Percentiles rank a stretch among this genome's conserved stretches.
These are phyloP conservation scores for Heliangelus exortis DNA, from an alignment of 2,797 vertebrate species.

Conservation along the genomic window DNA sequence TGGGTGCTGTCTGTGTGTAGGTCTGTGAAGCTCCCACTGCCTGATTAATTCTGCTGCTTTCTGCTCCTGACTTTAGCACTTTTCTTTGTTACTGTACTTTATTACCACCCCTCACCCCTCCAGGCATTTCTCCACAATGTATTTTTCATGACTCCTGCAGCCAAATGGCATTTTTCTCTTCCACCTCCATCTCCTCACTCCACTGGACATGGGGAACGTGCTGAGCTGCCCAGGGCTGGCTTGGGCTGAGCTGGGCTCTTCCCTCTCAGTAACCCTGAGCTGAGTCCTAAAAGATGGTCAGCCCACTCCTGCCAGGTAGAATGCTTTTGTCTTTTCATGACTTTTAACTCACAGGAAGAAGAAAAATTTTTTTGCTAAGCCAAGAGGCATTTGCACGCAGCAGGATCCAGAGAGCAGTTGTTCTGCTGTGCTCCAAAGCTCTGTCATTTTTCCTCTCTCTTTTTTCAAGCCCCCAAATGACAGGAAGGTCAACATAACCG, in stretches of 20 bases:
- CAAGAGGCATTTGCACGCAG: neutral
- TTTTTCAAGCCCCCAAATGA: neutral
- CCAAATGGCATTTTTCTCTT: neutral
- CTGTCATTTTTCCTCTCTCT: neutral
- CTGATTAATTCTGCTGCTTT: neutral
- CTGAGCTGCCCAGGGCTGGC: neutral
- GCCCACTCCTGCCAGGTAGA: neutral
- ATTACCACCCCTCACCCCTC: neutral
- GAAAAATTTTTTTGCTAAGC: neutral
- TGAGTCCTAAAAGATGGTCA: neutral
- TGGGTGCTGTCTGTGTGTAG: neutral
- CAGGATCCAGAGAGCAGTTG: neutral
- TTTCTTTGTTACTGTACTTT: neutral
- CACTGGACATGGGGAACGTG: rapidly evolving
- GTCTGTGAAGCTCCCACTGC: neutral
- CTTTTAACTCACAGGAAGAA: neutral
- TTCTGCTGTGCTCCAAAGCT: neutral
- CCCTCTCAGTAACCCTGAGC: rapidly evolving
- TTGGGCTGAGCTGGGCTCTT: neutral
- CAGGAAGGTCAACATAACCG: neutral
- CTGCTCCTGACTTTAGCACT: neutral
- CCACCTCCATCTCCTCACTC: neutral
- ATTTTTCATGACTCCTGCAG: neutral
- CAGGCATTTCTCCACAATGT: neutral
- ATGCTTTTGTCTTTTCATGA: neutral